These are phyloP conservation scores for Illadopsis cleaveri DNA, from an alignment of 2,113 vertebrate genomes.

Conservation along the genomic window DNA sequence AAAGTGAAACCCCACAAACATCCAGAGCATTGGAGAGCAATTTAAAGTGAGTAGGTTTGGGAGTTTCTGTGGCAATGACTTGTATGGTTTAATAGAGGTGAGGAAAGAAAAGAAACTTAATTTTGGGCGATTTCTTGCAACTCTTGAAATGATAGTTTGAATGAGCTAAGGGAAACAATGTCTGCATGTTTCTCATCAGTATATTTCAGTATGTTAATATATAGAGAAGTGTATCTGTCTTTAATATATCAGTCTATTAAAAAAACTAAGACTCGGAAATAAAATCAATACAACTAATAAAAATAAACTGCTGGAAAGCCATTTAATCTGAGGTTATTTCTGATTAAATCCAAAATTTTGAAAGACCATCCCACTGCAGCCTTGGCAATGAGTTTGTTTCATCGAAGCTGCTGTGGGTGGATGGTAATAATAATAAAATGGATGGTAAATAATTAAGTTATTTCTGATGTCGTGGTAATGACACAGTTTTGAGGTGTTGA, in stretches of 20 bases:
- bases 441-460: neutral
- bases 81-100: neutral
- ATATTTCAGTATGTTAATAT: no score
- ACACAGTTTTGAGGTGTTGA: neutral
- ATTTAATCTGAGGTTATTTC: neutral
- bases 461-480: neutral
- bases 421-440: no score
- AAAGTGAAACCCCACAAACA: neutral
- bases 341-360: neutral
- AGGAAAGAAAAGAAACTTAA: neutral
- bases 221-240: neutral
- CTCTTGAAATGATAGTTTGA: neutral
- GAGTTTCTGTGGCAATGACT: neutral
- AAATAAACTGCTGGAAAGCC: neutral
- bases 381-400: neutral
- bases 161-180: neutral
- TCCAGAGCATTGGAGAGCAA: neutral
- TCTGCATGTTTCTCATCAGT: neutral
- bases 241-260: neutral
- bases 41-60: neutral
- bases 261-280: neutral
- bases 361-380: no score
- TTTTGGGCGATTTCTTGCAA: neutral
- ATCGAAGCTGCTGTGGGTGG: fast-evolving
- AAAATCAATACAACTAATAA: neutral